These are phyloP conservation scores for Catalaphyllia jardinei DNA, from an alignment of 64 coral and sea anemone genomes.

Conservation along the genomic window DNA sequence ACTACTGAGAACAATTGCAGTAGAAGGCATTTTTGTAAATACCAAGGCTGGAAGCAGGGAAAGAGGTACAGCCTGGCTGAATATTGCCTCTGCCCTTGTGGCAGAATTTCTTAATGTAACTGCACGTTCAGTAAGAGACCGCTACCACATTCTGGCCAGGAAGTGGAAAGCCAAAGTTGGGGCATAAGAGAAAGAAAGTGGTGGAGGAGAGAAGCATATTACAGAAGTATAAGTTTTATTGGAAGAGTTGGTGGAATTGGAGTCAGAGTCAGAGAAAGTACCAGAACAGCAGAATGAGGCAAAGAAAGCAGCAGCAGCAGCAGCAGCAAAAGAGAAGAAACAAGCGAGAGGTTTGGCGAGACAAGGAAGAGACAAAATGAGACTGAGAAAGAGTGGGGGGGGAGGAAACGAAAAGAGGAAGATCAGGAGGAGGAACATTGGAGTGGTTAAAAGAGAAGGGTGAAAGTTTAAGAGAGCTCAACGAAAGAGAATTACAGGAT, in stretches of 20 bases:
- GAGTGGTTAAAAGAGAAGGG: conserved; percentile 28
- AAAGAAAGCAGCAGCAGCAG: conserved; percentile 5
- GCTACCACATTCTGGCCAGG: neutral
- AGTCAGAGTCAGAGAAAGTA: neutral
- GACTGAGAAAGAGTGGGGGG: neutral
- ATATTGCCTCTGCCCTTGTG: conserved; percentile 14
- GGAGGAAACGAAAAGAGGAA: conserved; percentile 1
- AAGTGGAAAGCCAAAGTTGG: conserved; percentile 8
- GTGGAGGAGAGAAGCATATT: neutral
- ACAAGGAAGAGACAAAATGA: conserved; percentile 26
- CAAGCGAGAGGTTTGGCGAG: conserved; percentile 18
- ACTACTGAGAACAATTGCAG: neutral
- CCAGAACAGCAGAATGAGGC: neutral
- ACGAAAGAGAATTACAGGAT: conserved; percentile 10
- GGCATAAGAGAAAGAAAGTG: conserved; percentile 7
- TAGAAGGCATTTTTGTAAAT: neutral
- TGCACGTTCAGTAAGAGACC: neutral
- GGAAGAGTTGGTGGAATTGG: conserved; percentile 32
- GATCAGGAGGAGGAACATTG: neutral
- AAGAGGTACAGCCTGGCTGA: neutral
- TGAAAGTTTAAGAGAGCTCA: neutral
- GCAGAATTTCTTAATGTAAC: conserved; percentile 2
- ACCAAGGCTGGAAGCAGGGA: neutral
- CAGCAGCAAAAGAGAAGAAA: conserved; percentile 15
- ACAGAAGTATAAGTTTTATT: conserved; percentile 3